Conservation (phyloP, 2,797 vertebrate species). For the Todus mexicanus region DNA sequence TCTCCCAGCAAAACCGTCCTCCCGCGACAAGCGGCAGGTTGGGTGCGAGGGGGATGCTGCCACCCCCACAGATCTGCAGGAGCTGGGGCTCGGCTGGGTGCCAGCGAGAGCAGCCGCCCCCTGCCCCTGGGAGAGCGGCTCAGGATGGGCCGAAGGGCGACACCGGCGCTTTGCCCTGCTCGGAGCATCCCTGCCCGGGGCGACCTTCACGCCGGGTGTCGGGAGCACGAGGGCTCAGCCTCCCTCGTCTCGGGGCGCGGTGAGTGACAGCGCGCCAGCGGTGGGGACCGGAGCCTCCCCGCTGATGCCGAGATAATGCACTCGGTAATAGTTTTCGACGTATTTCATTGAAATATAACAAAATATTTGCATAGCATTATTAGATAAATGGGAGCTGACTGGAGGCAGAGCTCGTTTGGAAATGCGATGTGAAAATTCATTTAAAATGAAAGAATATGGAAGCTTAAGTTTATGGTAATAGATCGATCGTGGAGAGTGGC, state of each 20-base stretch:
- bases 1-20: background rate
- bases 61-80: fast-evolving
- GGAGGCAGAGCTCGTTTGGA: slow-evolving; percentile 75
- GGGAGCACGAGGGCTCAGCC: background rate
- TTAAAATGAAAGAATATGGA: slow-evolving; percentile 75
- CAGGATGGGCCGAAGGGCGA: too few relatives aligned
- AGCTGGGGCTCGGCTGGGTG: background rate
- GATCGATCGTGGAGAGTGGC: slow-evolving; percentile 68
- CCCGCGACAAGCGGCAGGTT: fast-evolving
- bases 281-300: background rate
- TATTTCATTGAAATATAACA: slow-evolving; percentile 78
- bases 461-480: slow-evolving; percentile 75
- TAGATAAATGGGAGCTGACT: slow-evolving; percentile 80
- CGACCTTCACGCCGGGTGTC: background rate
- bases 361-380: slow-evolving; percentile 79
- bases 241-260: fast-evolving
- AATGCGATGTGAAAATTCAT: slow-evolving; percentile 77
- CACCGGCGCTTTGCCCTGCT: background rate
- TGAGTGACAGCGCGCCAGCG: background rate
- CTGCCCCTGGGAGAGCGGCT: background rate
- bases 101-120: background rate
- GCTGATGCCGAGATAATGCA: slow-evolving; percentile 49
- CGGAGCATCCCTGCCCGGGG: background rate
- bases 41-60: background rate
- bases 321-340: slow-evolving; percentile 70